Evolutionary conservation across 2,797 vertebrate species (phyloP).

Genomic region (Petrocephalus sullivani): DNA sequence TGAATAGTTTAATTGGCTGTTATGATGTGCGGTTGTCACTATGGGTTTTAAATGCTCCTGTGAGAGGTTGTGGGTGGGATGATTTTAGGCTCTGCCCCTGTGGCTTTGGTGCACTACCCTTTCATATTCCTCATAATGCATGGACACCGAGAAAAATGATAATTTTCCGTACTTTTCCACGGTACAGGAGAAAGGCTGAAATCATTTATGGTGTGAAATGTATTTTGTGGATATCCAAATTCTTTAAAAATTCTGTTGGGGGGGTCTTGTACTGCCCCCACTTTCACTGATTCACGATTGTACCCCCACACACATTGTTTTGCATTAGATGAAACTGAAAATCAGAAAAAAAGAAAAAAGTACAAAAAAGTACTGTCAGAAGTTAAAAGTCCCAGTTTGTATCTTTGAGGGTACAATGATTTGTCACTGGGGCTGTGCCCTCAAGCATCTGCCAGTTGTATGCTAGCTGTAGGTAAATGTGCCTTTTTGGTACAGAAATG

Average conservation of each 20-base stretch:
- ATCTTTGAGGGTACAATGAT: not conserved
- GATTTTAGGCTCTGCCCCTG: not conserved
- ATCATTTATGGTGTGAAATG: not conserved
- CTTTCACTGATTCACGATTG: not conserved
- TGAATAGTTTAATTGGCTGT: not conserved
- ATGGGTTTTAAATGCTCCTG: not conserved
- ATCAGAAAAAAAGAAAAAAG: not conserved
- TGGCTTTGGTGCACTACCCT: not conserved
- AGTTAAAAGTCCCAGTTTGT: not conserved
- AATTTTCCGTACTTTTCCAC: not conserved
- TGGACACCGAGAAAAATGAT: not conserved
- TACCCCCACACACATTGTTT: not conserved
- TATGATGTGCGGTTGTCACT: not conserved
- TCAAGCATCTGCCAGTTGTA: not conserved
- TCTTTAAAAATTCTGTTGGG: not conserved
- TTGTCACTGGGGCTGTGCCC: not conserved
- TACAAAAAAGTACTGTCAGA: not conserved
- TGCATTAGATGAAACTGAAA: not conserved
- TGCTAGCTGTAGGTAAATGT: not conserved
- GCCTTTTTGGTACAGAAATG: not conserved
- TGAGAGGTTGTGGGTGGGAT: not conserved
- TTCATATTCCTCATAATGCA: not conserved
- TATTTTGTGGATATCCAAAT: not conserved
- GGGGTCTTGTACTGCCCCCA: not conserved
- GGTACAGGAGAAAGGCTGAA: not conserved